Base-by-base conservation (phyloP, 2,888 invertebrate genomes). In the Xiphydria camelus region DNA sequence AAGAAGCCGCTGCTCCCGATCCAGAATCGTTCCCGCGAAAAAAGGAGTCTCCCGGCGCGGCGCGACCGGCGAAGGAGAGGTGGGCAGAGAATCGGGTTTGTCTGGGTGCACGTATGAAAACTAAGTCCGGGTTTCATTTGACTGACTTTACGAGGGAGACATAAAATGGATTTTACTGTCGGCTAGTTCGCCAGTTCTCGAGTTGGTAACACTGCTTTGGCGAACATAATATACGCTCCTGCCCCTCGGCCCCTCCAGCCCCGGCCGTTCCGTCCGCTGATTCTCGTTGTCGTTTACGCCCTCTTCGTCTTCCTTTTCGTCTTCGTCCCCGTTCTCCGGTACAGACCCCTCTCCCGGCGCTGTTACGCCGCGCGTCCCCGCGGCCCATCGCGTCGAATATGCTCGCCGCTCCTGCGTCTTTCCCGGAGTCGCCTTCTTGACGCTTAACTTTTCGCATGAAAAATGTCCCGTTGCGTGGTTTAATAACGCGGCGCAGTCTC, bases 81-180 rank as follows among this genome's bases (percentile, higher is more conserved):
- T 29, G 29, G 14, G 38, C 37, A 20, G 20, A 40, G 31, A 39
- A 47, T 33, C 32, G 29, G 42, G 26, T n/a, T n/a, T 6, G 22
- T 3, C n/a, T 54, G 58, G 61, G 51, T 60, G 65, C 68, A 67
- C 70, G 69, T 70, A 72, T 72, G 72, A 72, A 72, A 72, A 72
- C 70, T 69, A 69, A 72, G 72, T 72, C 70, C 62, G 55, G 65
- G 71, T 71, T 72, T 72, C 72, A 72, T 72, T 71, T 68, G 70
- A 70, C 72, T 71, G 72, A 64, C 70, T 72, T 72, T 72, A 72
- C 70, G 72, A 72, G 66, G 56, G 51, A 64, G 69, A 69, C 71
- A 72, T 72, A 71, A 72, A 72, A 69, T 69, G 70, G 69, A 71
- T 71, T 72, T 72, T 72, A 72, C 68, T 71, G 70, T 71, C 70